These are phyloP conservation scores for Stichodactyla helianthus DNA, from an alignment of 64 coral and sea anemone species.

Conservation along the genomic window DNA sequence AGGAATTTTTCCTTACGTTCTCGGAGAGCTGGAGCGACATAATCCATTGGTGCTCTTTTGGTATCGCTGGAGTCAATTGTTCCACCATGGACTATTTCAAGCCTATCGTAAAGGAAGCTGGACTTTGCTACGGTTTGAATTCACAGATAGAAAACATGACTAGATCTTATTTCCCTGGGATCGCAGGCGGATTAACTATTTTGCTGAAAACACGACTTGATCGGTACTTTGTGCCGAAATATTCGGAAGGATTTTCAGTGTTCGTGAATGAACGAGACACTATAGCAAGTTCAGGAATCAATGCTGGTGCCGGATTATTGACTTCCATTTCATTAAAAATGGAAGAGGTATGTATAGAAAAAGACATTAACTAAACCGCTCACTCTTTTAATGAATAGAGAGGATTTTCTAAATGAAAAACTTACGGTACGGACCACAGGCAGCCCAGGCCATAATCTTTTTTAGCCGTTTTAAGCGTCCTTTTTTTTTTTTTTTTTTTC, in stretches of 20 bases:
- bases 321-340: constrained; percentile 30
- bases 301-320: constrained; percentile 30
- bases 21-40: neutral
- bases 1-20: neutral
- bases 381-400: too few species aligned
- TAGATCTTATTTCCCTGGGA: neutral
- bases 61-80: neutral
- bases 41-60: neutral
- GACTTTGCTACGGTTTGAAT: neutral
- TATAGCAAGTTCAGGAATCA: constrained; percentile 26
- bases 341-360: constrained; percentile 33
- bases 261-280: constrained; percentile 40
- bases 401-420: too few species aligned
- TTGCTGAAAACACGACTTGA: constrained; percentile 29
- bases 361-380: too few species aligned
- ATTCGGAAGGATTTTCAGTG: constrained; percentile 44
- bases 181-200: constrained; percentile 36
- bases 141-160: neutral
- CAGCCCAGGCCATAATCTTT: too few species aligned
- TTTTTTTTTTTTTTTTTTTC: too few species aligned
- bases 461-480: too few species aligned
- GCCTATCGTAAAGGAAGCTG: neutral
- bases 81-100: neutral
- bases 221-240: constrained; percentile 27
- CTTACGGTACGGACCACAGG: too few species aligned